These are phyloP conservation scores for Agriotes lineatus DNA, from an alignment of 2,888 invertebrate species.

Conservation along the genomic window DNA sequence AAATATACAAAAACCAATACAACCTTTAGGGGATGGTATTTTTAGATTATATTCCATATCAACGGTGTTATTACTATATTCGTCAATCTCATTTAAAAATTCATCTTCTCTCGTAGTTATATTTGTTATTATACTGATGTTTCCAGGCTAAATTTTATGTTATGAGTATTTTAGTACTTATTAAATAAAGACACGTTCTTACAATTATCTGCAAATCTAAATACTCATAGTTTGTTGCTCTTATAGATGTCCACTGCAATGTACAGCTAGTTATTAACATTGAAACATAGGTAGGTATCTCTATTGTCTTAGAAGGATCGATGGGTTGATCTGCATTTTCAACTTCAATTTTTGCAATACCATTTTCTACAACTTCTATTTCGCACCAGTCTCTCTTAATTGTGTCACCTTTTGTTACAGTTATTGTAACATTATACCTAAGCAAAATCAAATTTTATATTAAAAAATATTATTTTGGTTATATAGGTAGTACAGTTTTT, in stretches of 20 bases:
- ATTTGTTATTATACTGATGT: constrained; percentile 19
- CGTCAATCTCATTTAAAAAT: constrained; percentile 38
- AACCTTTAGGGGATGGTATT: constrained; percentile 24
- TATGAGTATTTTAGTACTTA: background rate
- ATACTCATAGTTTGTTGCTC: constrained; percentile 8
- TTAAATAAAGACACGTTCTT: background rate
- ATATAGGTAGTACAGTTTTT: too few species aligned
- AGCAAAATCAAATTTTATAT: too few species aligned
- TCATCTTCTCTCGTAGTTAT: constrained; percentile 28
- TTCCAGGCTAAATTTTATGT: constrained; percentile 22
- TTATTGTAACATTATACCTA: constrained; percentile 29
- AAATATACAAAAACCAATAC: background rate
- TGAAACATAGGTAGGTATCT: constrained; percentile 27
- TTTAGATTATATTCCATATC: constrained; percentile 31
- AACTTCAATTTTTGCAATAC: constrained; percentile 21
- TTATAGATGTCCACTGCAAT: constrained; percentile 26
- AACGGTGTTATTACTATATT: constrained; percentile 25
- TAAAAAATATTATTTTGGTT: background rate
- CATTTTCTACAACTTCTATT: constrained; percentile 4
- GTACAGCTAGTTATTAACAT: constrained; percentile 25
- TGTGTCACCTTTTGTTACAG: background rate
- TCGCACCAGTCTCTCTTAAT: constrained; percentile 8
- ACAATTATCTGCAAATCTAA: constrained; percentile 11
- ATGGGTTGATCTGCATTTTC: constrained; percentile 17
- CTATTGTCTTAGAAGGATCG: constrained; percentile 31